Base-by-base conservation (phyloP, 2,888 invertebrate species). In the Oxycera nigricornis region DNA sequence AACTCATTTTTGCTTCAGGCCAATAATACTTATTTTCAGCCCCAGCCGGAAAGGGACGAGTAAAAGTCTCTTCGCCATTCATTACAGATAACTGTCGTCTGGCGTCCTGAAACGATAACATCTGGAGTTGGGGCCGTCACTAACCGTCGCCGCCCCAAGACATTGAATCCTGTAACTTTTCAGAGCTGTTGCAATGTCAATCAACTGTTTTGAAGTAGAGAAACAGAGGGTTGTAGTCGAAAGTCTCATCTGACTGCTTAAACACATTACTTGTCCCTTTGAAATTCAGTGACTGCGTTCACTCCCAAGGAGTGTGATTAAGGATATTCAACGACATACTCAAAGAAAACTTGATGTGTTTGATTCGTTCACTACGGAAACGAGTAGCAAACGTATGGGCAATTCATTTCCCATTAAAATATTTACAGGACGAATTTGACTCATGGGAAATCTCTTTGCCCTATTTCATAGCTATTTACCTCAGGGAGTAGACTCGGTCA, bases 61-160 rank as follows among this genome's bases (percentile, higher is more conserved):
- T n/a, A 55, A 9, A 28, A 59, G 14, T 11, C 28, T 35, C 39
- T 17, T 35, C 22, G 62, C 35, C 62, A 62, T 62, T 62, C 31
- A 62, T 62, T 62, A 62, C 62, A 62, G 62, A 62, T 62, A 62
- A 62, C 31, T 62, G 35, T 62, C 62, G 35, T 62, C 35, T 35
- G 20, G 35, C 26, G 14, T 14, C 22, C 39, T 39, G 24, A 62
- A 24, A 62, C 1, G 62, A 62, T 62, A 26, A 62, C 26, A 22
- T 4, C 28, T n/a, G 59, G 17, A 26, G 7, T 17, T 7, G 17
- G 17, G 17, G 7, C 3, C 9, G 50, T 4, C 3, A 50, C 17
- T 4, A 50, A 50, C 17, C 50, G 50, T 6, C 3, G 17, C 50
- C 50, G 17, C 17, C 50, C 17, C 50, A 7, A 50, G 9, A 3